Evolutionary conservation across 2,113 vertebrate genomes (phyloP).

Genomic region (Malaclemys terrapin): DNA sequence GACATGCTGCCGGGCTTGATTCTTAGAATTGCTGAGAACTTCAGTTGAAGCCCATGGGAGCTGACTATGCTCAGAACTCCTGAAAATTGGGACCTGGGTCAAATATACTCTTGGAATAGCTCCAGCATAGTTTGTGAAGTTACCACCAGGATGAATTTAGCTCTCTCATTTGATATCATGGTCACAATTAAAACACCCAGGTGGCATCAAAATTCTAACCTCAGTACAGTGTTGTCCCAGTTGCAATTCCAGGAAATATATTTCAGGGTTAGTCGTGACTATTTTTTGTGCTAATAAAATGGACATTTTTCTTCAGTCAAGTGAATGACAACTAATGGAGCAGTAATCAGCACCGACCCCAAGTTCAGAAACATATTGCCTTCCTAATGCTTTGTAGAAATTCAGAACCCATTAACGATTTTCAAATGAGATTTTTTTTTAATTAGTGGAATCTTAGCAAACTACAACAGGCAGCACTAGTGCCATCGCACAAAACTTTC

Average conservation of each 20-base stretch:
- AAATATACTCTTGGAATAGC: not conserved
- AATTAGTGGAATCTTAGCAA: slow-evolving; percentile 80
- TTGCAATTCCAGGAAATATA: slow-evolving; percentile 60
- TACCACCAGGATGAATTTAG: accelerated
- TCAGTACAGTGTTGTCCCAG: slow-evolving; percentile 47
- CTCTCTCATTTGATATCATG: slow-evolving; percentile 3
- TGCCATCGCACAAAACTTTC: slow-evolving; percentile 62
- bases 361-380: slow-evolving; percentile 74
- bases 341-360: slow-evolving; percentile 74
- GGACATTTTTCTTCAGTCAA: slow-evolving; percentile 78
- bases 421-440: slow-evolving; percentile 77
- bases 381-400: slow-evolving; percentile 75
- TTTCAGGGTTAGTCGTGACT: slow-evolving; percentile 69
- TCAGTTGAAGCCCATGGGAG: not conserved
- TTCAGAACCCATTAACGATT: slow-evolving; percentile 77
- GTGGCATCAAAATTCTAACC: slow-evolving; percentile 47
- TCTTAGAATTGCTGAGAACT: not conserved
- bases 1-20: not conserved
- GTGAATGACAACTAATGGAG: slow-evolving; percentile 81
- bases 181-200: slow-evolving; percentile 14
- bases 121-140: not conserved
- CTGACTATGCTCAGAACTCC: not conserved
- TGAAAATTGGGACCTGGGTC: not conserved
- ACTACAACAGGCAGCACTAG: slow-evolving; percentile 62
- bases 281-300: slow-evolving; percentile 74